Percentiles rank a stretch among this genome's conserved stretches.
phyloP scores from a whole-genome alignment of 2,797 vertebrate genomes.

The Amblyraja radiata region DNA sequence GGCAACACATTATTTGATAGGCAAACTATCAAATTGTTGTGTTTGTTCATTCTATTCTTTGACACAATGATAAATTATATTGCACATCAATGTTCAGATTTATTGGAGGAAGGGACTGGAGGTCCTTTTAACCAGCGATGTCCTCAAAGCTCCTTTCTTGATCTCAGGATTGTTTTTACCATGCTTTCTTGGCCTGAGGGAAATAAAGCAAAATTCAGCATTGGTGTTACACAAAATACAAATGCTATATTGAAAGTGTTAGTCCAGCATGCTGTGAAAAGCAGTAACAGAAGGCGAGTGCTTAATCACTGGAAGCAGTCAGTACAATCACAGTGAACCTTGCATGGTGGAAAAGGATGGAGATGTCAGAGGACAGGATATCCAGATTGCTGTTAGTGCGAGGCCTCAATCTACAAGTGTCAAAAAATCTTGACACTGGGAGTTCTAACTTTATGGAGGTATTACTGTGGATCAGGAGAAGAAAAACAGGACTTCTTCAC shows the following conservation, averaged over 20 bases:
- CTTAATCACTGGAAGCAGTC: neutral
- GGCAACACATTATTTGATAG: neutral
- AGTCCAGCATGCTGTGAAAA: neutral
- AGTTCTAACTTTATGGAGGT: no score
- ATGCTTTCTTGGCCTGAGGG: slow-evolving; percentile 29
- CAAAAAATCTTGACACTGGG: neutral
- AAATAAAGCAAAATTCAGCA: neutral
- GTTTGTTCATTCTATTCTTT: slow-evolving; percentile 5
- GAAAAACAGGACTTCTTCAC: neutral
- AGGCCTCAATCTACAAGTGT: neutral
- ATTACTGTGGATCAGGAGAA: neutral
- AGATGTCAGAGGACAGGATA: neutral
- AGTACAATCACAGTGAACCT: neutral
- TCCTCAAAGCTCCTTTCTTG: neutral
- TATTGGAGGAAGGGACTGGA: neutral
- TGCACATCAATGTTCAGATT: neutral
- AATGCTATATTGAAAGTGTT: neutral
- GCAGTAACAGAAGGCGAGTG: neutral
- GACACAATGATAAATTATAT: no score
- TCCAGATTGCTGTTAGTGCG: neutral
- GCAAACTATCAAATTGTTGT: neutral
- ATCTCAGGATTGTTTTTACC: neutral
- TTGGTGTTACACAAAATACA: neutral
- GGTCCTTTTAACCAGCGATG: neutral
- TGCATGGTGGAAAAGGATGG: neutral